Base-by-base conservation (phyloP, 37 sponge, comb jelly and placozoan species). In the Theonella swinhoei region DNA sequence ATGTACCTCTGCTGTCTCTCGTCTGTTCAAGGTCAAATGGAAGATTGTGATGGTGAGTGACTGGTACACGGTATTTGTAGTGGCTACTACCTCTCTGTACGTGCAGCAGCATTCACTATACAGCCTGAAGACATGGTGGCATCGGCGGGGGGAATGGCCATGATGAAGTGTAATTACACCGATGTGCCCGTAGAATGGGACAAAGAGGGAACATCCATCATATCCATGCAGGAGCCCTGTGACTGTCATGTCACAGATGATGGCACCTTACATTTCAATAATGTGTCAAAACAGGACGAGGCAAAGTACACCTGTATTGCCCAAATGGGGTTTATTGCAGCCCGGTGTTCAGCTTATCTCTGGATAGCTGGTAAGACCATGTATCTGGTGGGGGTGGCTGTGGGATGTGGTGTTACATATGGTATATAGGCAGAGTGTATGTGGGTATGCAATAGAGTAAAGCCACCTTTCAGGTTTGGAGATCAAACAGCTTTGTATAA, bases 81-180 rank as follows among this genome's bases (percentile, higher is more conserved):
- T n/a, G n/a, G n/a, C n/a, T 20, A 28, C 39, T 30, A 36, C 7
- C 41, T 36, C 20, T 70, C 33, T 31, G 5, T 36, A 0, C 39
- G 41, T 22, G 35, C 9, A 28, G n/a, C 61, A 76, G 77, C 39
- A 2, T 76, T 76, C 42, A 40, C 42, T 22, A 30, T 29, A 0
- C 19, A 0, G 36, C 77, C 77, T 19, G 61, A 33, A 23, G 62
- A 76, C 38, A 30, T 23, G 30, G 47, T 59, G 42, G 61, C 77
- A 17, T 8, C 33, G 4, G 36, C 33, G 1, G 77, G 77, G 1
- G 31, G 22, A 4, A 0, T 0, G 36, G 77, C 62, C 0, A 42
- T 32, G 30, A 22, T 76, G 17, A 42, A 26, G 20, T 76, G 77
- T 59, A 34, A 60, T 33, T 76, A 76, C 77, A 19, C 59, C 0